phyloP scores from a whole-genome alignment of 2,797 vertebrate species.

The Streptopelia turtur region DNA sequence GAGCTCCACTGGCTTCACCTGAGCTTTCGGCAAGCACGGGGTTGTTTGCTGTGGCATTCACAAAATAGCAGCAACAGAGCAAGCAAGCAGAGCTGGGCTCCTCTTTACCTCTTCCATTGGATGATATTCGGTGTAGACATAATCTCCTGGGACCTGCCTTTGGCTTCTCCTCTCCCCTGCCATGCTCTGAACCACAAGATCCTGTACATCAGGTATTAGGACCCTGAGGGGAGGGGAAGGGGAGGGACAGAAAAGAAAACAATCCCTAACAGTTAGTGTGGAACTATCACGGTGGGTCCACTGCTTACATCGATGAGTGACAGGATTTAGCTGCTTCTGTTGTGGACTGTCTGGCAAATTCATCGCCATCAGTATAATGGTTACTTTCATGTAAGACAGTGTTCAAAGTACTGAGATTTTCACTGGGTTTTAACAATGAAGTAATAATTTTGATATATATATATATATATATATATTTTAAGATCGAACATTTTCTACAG shows the following conservation, averaged over 20 bases:
- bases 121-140: slow-evolving; percentile 66
- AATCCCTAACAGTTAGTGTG: background rate
- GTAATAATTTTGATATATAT: background rate
- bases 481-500: background rate
- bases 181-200: background rate
- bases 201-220: slow-evolving; percentile 4
- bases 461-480: background rate
- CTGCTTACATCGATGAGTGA: background rate
- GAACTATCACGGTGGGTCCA: background rate
- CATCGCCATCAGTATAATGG: background rate
- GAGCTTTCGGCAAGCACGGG: background rate
- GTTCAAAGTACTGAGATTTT: background rate
- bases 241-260: background rate
- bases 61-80: background rate
- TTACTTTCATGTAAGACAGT: background rate
- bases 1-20: background rate
- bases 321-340: background rate
- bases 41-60: background rate
- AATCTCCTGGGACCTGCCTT: background rate
- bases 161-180: background rate
- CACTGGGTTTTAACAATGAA: background rate
- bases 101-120: slow-evolving; percentile 69
- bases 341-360: background rate
- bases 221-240: slow-evolving; percentile 4
- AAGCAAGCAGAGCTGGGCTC: background rate